Percentiles rank a stretch among this genome's conserved stretches.
Evolutionary conservation across 2,797 vertebrate genomes (phyloP).

Genomic region (Bradypodion ventrale): DNA sequence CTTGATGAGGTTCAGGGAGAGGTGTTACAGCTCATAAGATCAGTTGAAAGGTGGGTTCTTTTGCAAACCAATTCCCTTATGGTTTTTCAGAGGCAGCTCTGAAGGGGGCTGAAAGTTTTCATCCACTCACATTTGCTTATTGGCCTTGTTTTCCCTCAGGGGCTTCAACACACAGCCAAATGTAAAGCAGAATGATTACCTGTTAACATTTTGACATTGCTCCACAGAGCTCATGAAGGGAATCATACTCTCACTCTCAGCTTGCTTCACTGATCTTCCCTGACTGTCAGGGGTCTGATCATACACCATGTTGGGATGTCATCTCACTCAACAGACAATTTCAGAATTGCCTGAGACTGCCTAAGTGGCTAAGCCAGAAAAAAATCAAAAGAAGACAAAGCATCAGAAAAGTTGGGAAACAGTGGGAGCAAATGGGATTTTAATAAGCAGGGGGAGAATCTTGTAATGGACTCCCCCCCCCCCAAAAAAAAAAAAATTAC

Average conservation of each 20-base stretch:
- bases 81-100: too few species aligned
- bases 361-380: background rate
- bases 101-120: background rate
- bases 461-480: background rate
- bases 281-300: background rate
- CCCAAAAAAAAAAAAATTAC: too few species aligned
- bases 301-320: background rate
- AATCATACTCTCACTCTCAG: background rate
- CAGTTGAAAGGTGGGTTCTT: too few species aligned
- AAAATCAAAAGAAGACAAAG: background rate
- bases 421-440: background rate
- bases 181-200: too few species aligned
- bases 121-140: background rate
- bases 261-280: background rate
- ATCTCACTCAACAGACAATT: background rate
- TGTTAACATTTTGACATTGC: background rate
- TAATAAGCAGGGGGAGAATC: background rate
- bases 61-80: too few species aligned
- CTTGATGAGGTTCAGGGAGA: too few species aligned
- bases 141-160: background rate
- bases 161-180: background rate
- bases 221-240: background rate
- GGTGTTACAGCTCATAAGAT: too few species aligned
- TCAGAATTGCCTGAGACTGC: background rate
- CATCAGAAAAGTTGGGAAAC: too few species aligned